phyloP scores from a whole-genome alignment of 2,113 vertebrate genomes.

The Rafetus swinhoei region DNA sequence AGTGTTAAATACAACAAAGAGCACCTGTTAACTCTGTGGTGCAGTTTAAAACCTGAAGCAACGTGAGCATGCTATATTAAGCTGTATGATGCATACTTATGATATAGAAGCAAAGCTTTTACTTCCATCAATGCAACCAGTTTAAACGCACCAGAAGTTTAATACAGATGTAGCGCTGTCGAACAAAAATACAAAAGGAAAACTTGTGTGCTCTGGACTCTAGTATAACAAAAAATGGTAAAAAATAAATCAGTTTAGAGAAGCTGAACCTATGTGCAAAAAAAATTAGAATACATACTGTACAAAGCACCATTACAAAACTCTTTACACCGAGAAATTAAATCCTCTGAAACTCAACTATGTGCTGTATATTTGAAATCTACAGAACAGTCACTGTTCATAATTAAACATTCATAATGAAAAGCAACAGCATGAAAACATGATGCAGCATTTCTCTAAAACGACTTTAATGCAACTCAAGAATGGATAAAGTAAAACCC shows the following conservation, averaged over 20 bases:
- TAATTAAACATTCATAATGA: constrained; percentile 73
- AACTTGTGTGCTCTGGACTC: constrained; percentile 78
- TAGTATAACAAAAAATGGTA: constrained; percentile 71
- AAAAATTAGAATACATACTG: constrained; percentile 80
- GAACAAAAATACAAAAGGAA: constrained; percentile 50
- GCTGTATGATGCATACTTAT: constrained; percentile 52
- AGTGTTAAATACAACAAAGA: constrained; percentile 69
- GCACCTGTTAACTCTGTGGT: constrained; percentile 64
- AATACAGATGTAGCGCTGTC: constrained; percentile 79
- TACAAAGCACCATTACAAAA: constrained; percentile 80
- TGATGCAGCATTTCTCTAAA: constrained; percentile 65
- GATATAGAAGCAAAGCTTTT: constrained; percentile 60
- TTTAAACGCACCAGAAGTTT: constrained; percentile 71
- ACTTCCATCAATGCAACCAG: constrained; percentile 67
- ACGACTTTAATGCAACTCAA: constrained; percentile 53
- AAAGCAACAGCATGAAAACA: constrained; percentile 72
- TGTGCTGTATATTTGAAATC: constrained; percentile 71
- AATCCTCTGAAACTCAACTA: constrained; percentile 75
- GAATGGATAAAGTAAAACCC: constrained; percentile 66
- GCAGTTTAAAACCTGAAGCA: constrained; percentile 65
- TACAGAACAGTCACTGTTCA: constrained; percentile 73
- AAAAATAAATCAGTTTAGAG: constrained; percentile 78
- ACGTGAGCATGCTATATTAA: constrained; percentile 56
- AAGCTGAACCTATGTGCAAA: constrained; percentile 85
- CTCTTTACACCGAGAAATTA: constrained; percentile 79